phyloP scores from a whole-genome alignment of 2,888 invertebrate genomes.

The Stomorhina lunata region DNA sequence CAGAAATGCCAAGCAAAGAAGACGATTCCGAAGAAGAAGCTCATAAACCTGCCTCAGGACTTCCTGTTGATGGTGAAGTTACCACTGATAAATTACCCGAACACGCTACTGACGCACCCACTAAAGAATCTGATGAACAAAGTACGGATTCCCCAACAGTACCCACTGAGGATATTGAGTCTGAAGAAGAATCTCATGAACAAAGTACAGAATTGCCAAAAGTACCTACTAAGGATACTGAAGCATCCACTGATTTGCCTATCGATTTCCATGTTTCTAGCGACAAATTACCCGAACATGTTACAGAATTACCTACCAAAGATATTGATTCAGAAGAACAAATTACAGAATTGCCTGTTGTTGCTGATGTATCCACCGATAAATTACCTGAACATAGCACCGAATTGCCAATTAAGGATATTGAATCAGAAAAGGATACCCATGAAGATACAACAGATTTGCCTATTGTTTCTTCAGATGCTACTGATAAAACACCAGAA shows the following conservation, averaged over 20 bases:
- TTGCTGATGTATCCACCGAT: constrained; percentile 27
- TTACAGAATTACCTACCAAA: neutral
- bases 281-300: constrained; percentile 19
- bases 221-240: neutral
- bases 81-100: constrained; percentile 34
- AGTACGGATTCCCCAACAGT: too few species aligned
- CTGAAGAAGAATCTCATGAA: too few species aligned
- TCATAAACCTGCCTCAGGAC: neutral
- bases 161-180: neutral
- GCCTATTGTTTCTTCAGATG: constrained; percentile 43
- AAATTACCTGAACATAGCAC: constrained; percentile 40
- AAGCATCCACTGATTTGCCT: constrained; percentile 3
- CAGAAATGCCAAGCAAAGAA: neutral
- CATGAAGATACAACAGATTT: constrained; percentile 46
- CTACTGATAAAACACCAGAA: constrained; percentile 42
- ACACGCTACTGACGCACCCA: constrained; percentile 14
- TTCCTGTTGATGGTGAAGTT: neutral
- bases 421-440: neutral
- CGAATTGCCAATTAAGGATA: constrained; percentile 5
- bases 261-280: neutral
- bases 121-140: too few species aligned
- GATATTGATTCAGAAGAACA: neutral
- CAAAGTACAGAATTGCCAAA: too few species aligned
- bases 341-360: constrained; percentile 50
- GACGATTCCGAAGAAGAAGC: constrained; percentile 1